Base-by-base conservation (phyloP, 2,888 invertebrate species). In the Lissocephala sabroskyi region DNA sequence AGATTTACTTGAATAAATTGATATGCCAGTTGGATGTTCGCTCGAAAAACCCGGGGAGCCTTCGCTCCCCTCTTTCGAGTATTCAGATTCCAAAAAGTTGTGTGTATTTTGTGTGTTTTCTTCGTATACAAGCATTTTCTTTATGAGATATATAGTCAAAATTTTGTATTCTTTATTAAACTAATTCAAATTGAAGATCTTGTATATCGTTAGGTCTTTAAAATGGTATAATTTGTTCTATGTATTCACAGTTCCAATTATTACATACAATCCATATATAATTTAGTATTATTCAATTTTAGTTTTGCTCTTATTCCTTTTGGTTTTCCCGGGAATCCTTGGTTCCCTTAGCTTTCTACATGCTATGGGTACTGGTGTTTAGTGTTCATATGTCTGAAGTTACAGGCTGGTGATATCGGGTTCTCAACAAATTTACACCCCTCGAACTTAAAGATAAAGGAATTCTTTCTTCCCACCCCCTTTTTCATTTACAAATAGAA, bases 61-160 rank as follows among this genome's bases (percentile, higher is more conserved):
- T 23, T 23, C 7, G 23, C 23, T 5, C 4, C 23, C 23, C n/a
- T n/a, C n/a, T n/a, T n/a, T n/a, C n/a, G n/a, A n/a, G n/a, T n/a
- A n/a, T n/a, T n/a, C n/a, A n/a, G n/a, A n/a, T n/a, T n/a, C 4
- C 23, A 23, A 23, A 23, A 26, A 43, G 11, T n/a, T n/a, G n/a
- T n/a, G n/a, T n/a, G n/a, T n/a, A n/a, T n/a, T 45, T 19, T 32
- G 9, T 26, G 10, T 43, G 19, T 55, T 43, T 53, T 43, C 53
- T 65, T 80, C 80, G 80, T 79, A 79, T 80, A 79, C 79, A 80
- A 80, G 75, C 65, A 64, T 62, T 79, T 60, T 65, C 50, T 48
- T 59, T 41, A 46, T 32, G 45, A 51, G 54, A 32, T 46, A 62
- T n/a, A 52, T 63, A 63, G 66, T 65, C 62, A 75, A 64, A 65